Percentiles rank a stretch among this genome's conserved stretches.
Evolutionary conservation across 2,888 invertebrate genomes (phyloP).

Genomic region (Dryobota labecula): DNA sequence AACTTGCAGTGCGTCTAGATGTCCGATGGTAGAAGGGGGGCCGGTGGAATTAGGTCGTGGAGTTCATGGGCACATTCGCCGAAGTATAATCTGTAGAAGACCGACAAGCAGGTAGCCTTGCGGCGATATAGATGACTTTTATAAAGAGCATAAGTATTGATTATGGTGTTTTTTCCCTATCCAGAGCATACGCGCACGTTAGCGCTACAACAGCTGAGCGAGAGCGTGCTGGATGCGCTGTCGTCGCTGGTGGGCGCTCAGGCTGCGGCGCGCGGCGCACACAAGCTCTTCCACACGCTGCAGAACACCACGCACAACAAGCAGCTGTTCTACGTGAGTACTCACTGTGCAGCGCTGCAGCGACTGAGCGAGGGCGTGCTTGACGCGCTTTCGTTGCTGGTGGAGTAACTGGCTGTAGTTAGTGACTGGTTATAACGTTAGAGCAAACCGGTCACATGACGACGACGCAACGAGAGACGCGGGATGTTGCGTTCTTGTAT

Average conservation of each 20-base stretch:
- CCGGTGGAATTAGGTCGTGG: too few relatives aligned
- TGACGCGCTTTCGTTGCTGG: slow-evolving; percentile 95
- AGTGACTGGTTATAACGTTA: background rate
- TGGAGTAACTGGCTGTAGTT: slow-evolving; percentile 81
- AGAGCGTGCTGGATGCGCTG: slow-evolving; percentile 94
- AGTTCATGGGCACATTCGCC: too few relatives aligned
- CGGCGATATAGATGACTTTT: too few relatives aligned
- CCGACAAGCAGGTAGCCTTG: too few relatives aligned
- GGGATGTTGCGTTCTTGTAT: background rate
- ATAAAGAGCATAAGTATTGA: background rate
- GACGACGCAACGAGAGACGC: background rate
- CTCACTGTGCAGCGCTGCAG: slow-evolving; percentile 88
- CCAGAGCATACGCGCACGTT: slow-evolving; percentile 92
- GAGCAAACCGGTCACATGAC: background rate
- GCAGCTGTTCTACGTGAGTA: slow-evolving; percentile 96
- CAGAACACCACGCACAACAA: slow-evolving; percentile 97
- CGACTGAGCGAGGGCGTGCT: slow-evolving; percentile 93
- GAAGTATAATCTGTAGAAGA: too few relatives aligned
- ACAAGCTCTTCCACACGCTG: slow-evolving; percentile 96
- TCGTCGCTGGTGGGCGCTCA: slow-evolving; percentile 96
- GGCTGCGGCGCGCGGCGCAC: slow-evolving; percentile 95
- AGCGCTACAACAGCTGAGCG: slow-evolving; percentile 92
- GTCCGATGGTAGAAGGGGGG: too few relatives aligned
- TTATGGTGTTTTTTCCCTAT: background rate
- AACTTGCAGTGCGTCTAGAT: too few relatives aligned